A percentile compares a stretch with the other conserved stretches of the same genome.
Evolutionary conservation across 2,113 vertebrate species (phyloP).

Genomic region (Tautogolabrus adspersus): DNA sequence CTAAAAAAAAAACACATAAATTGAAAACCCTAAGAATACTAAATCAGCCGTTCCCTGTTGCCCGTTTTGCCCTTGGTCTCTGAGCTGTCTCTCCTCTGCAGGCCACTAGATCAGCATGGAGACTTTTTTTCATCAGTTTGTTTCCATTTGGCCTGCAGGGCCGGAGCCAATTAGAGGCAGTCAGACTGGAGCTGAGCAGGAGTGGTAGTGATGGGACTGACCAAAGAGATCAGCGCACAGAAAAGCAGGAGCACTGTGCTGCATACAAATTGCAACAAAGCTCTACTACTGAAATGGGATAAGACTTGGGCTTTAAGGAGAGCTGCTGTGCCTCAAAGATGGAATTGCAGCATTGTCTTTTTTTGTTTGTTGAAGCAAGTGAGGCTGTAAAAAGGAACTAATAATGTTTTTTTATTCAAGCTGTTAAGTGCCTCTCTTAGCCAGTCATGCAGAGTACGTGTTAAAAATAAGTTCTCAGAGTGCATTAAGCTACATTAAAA

Average conservation of each 20-base stretch:
- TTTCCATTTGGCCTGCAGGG: constrained; percentile 63
- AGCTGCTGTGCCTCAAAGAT: constrained; percentile 15
- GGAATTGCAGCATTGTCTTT: too few relatives aligned
- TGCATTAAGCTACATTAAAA: background rate
- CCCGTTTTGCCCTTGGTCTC: constrained; percentile 19
- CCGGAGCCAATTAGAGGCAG: constrained; percentile 71
- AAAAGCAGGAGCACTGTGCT: constrained; percentile 32
- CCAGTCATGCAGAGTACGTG: background rate
- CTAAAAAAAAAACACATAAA: constrained; percentile 8
- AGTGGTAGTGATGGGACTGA: constrained; percentile 64
- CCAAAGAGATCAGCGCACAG: constrained; percentile 44
- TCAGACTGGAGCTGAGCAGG: constrained; percentile 55
- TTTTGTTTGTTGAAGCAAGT: background rate
- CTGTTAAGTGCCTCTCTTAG: background rate
- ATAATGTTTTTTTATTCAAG: constrained; percentile 3
- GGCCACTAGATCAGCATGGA: constrained; percentile 35
- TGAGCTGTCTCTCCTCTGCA: constrained; percentile 8
- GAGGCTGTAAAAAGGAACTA: constrained; percentile 15
- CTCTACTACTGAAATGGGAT: constrained; percentile 22
- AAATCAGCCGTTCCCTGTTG: background rate
- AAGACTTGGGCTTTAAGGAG: constrained; percentile 30
- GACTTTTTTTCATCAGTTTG: constrained; percentile 45
- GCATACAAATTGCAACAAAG: constrained; percentile 31
- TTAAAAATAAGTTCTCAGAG: background rate
- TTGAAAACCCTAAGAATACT: background rate